Base-by-base conservation (phyloP, 2,888 invertebrate species). In the Stegophylla sp. region DNA sequence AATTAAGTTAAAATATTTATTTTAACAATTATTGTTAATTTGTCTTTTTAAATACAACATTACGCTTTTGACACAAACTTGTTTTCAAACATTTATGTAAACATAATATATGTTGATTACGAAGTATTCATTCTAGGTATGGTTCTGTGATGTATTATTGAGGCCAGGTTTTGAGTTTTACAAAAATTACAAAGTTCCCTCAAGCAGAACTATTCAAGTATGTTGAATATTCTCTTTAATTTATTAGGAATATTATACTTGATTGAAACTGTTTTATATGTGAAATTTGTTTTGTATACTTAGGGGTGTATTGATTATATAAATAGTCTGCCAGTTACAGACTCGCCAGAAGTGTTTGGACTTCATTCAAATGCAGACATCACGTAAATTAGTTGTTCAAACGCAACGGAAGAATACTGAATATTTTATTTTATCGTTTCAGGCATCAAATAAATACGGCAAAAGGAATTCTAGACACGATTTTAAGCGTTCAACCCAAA, bases 341-440 rank as follows among this genome's bases (percentile, higher is more conserved):
- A 98, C 86, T 93, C 94, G 1, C 98, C 98, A 0, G 96, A 97
- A 88, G 96, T 96, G 12, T 97, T 97, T 87, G 98, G 98, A n/a
- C 89, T 98, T 74, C 97, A 98, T 87, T 90, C 93, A 10, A 98
- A 98, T 87, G 97, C 98, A 73, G 97, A 98, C 86, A 97, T 98
- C 83, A 97, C 97, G 85, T 97, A 86, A 87, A 87, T 51, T 41
- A 26, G 45, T 66, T 20, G 1, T 26, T 43, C 23, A 12, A 17
- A 15, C 20, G 1, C 34, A 34, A 34, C 34, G 34, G 34, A 34
- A n/a, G n/a, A 34, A 34, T 34, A 3, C 34, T 7, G 7, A 5
- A 7, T 17, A 51, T 3, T 48, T 75, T 28, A 45, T 59, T 7
- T 63, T 45, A 23, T 73, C 10, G 9, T 82, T 72, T 71, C 84